Evolutionary conservation across 2,113 vertebrate genomes (phyloP), one percentile per base, ranked within the genome.

Genomic region (Leptocoma aspasia): DNA sequence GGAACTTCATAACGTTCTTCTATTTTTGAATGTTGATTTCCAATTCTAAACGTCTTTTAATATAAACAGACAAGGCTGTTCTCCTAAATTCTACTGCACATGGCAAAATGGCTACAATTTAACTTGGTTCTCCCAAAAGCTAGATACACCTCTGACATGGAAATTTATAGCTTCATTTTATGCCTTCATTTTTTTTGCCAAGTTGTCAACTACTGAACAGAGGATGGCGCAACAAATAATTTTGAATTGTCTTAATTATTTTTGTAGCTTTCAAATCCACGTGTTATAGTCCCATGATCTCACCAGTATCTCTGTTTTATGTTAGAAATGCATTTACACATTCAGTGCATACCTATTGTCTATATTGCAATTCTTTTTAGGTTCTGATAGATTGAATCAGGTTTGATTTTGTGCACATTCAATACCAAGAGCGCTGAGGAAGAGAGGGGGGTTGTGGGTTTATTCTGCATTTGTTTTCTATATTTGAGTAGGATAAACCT

Each of bases 401-500:
- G n/a, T 77, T 92, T 86, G 76, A 78, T 78, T 92, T 90, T 75
- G 49, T 41, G 56, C 30, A 35, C 17, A 4, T 83, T 63, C 52
- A 70, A 7, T 71, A 60, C 33, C 44, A 68, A 28, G 47, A 73
- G 9, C 1, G 15, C 24, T 11, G 54, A 26, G 70, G n/a, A 77
- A 35, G 24, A 54, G 33, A 33, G 30, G 30, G 17, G 42, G 15
- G 3, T 7, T 23, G n/a, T 73, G 78, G 39, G 30, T 56, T 42
- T 60, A 18, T 81, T 70, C 65, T 50, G 1, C 64, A 24, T 50
- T 93, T 90, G 18, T 6, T 86, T 92, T 83, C n/a, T 75, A 4
- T 57, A 71, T 93, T 95, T 88, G 70, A 90, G 41, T 33, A 68
- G 89, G 63, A 77, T 88, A 94, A 95, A 93, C 31, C 31, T 49